Base-by-base conservation (phyloP, 2,113 vertebrate genomes). In the Calidris pugnax region DNA sequence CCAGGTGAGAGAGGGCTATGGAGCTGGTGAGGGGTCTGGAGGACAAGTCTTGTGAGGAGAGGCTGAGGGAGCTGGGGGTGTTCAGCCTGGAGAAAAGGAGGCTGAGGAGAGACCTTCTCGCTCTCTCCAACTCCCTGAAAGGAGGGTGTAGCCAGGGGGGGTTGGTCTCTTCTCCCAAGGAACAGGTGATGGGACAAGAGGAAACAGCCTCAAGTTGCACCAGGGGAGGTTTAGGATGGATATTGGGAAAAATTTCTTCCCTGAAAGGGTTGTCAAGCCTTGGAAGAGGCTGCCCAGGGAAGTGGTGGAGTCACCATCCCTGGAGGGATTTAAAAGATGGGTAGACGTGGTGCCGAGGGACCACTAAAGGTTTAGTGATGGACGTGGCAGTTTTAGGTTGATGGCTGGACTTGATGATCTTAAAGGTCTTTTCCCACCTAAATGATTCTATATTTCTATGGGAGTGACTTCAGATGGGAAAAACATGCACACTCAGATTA, bases 401-500 rank as follows among this genome's bases (percentile, higher is more conserved):
- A 59, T 23, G 13, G 13, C n/a, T n/a, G 33, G 57, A n/a, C 33
- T 59, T 20, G 12, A n/a, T 23, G 56, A 59, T 59, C 32, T n/a
- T 21, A 57, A 57, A n/a, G 8, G 20, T n/a, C 56, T 12, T 11
- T 33, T 59, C 12, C 56, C n/a, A n/a, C 21, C 33, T 23, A 23
- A 13, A n/a, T 3, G 8, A 59, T n/a, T 23, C 33, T 23, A 14
- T 35, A 8, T 28, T 59, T n/a, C 21, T 23, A 6, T 32, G 18
- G 28, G 26, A 10, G 24, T 2, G 30, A 22, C 71, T 37, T 45
- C 33, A 7, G 50, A 7, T 47, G 60, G 39, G 55, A 27, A 60
- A 67, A 26, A 5, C 28, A 6, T 1, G 2, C 20, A 7, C 14
- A 1, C 5, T 10, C n/a, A n/a, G n/a, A n/a, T n/a, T n/a, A n/a